Percentiles rank a stretch among this genome's conserved stretches.
phyloP scores from a whole-genome alignment of 2,797 vertebrate genomes.

The Danio albolineatus region DNA sequence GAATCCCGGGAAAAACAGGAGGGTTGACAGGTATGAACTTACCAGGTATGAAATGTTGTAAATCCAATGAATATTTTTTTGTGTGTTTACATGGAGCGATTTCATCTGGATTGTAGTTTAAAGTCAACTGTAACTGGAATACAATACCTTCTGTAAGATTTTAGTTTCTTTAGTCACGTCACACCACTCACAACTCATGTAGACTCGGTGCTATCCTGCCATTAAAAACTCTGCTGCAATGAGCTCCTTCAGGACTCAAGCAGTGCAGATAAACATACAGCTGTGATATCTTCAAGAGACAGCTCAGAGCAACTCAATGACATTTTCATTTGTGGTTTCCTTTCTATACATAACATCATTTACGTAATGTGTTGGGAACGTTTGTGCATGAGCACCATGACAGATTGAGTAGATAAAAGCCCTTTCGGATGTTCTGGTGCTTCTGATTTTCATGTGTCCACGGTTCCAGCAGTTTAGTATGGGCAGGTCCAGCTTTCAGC shows the following conservation, averaged over 20 bases:
- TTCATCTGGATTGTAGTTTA: too few species aligned
- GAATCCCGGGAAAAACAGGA: too few species aligned
- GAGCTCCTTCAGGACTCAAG: neutral
- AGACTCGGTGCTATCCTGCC: neutral
- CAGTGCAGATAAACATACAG: neutral
- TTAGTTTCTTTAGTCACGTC: too few species aligned
- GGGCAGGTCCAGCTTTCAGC: conserved; percentile 53
- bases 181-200: too few species aligned
- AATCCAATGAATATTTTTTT: too few species aligned
- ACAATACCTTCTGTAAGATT: too few species aligned
- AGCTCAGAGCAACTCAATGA: neutral
- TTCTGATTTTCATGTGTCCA: conserved; percentile 38
- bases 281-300: neutral
- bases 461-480: conserved; percentile 21
- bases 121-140: too few species aligned
- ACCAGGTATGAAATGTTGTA: too few species aligned
- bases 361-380: neutral
- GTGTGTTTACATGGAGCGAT: too few species aligned
- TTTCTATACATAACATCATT: neutral
- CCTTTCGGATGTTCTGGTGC: conserved; percentile 28
- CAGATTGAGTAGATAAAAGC: conserved; percentile 13
- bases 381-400: neutral
- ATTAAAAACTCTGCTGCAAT: neutral
- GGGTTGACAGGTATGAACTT: too few species aligned
- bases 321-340: neutral